Evolutionary conservation across 2,797 vertebrate species (phyloP), one percentile per base, ranked within the genome.

Genomic region (Gallinago nigripennis): DNA sequence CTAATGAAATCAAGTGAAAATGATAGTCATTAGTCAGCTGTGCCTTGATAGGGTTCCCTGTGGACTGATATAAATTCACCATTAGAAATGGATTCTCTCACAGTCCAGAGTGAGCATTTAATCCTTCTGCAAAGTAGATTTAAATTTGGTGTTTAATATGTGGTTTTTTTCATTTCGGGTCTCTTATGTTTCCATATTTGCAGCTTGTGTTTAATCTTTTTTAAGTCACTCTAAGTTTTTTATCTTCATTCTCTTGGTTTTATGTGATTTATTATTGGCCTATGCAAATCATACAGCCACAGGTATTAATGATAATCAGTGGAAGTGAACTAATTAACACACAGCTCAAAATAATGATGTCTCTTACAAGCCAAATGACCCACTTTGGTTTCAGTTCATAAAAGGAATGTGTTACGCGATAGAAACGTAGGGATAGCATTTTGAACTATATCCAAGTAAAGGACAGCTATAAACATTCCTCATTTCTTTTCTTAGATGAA

Each of bases 1-100:
- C 95, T 98, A 98, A 97, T 97, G 95, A 98, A 98, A 97, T 97
- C 96, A 96, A 96, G 86, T 94, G 94, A 97, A 97, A 97, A 97
- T 97, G 96, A 97, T 96, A 95, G 94, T 94, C 95, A 97, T 98
- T 97, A 97, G 94, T 97, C 94, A 96, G 70, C 92, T 95, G 88
- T 93, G 95, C 86, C 96, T 97, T 96, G 86, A 94, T 96, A 93
- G 87, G 77, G 39, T 77, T 97, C 95, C 96, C 96, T 97, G 88
- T 97, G 92, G 89, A 96, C 88, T 95, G 75, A 88, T 94, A 95
- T 92, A 97, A 98, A 97, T 96, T 97, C 84, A 92, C 94, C 82
- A 93, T 97, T 96, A 97, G 91, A 97, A 97, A 97, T 90, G 65
- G 75, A 97, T 96, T 97, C 75, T 85, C 65, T 94, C 35, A 78